Base-by-base conservation (phyloP, 2,888 invertebrate genomes). In the Periphyllus acericola region DNA sequence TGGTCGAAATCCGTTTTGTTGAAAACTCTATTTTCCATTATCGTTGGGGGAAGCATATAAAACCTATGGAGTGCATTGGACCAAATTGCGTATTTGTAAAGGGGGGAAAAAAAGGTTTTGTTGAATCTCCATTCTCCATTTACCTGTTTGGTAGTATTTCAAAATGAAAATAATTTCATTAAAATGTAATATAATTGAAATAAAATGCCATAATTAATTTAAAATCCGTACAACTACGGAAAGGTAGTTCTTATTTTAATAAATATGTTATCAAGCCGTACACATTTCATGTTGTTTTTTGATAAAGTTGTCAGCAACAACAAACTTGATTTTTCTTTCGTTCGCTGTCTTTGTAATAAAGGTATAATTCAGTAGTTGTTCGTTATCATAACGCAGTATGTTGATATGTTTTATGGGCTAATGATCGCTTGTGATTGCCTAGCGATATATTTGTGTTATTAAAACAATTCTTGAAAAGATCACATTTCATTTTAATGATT, bases 1-100 rank as follows among this genome's bases (percentile, higher is more conserved):
- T 66, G 76, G 66, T 46, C 66, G 34, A 84, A 76, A 76, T 84
- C 66, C 3, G 66, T 84, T 76, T 76, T 76, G 32, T 76, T 29
- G 34, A 66, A 76, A 19, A 46, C 25, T 76, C 40, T 32, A 46
- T 40, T 84, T 46, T 84, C 46, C 40, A 11, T 66, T 40, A 29
- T 40, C 34, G 32, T n/a, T 3, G 40, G 60, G 60, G 40, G 29
- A 32, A 11, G 34, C 78, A 17, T 32, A 32, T 5, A 19, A 34
- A 71, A 71, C 17, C 32, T 40, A 71, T 4, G 46, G 29, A 82
- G 46, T 46, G 81, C 81, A 25, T 68, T 82, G 25, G 32, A 82
- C 68, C 81, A 14, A 82, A 71, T 71, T 71, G 71, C 71, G 68
- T 46, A 32, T 46, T 82, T 71, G 11, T 11, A 17, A 11, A 29